Evolutionary conservation across 2,113 vertebrate genomes (phyloP), one percentile per base, ranked within the genome.

Genomic region (Perca fluviatilis): DNA sequence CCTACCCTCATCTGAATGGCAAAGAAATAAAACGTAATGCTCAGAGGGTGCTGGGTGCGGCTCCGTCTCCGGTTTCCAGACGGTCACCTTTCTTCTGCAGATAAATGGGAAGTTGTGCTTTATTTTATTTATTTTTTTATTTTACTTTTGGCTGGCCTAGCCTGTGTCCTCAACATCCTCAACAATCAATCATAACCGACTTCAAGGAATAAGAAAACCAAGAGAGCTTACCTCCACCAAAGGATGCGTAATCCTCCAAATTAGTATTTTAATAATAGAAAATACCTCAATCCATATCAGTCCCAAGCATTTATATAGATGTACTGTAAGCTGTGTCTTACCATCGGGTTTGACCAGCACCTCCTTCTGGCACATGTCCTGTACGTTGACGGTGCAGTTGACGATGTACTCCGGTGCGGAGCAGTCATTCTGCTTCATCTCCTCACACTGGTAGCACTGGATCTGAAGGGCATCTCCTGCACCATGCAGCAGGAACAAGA

Each of bases 351-450:
- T 97, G 83, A 99, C 96, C 93, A 99, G 96, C 43, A 99, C 97
- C 95, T 99, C 98, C 88, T 99, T 99, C 95, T 99, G 98, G 88
- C 98, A 99, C 96, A 97, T 98, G 92, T 99, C 97, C 95, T 99
- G 98, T 3, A 99, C 98, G 1, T 99, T 99, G 86, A 99, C 97
- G 0, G 98, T 99, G 91, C 98, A 99, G 90, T 99, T 99, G 71
- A 99, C 98, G 1, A 99, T 96, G 91, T 96, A 98, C 86, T 99
- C 98, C 0, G 98, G 97, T 4, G 97, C 96, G 3, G 98, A 99
- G 93, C 98, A 99, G 93, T 99, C 98, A 57, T 97, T 97, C 36
- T 97, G 95, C 83, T 96, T 97, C 92, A 97, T 97, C 94, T 99
- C 98, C 89, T 99, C 98, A 49, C 98, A 99, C 94, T 99, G 98